phyloP scores from a whole-genome alignment of 2,888 invertebrate species.

The Agapostemon virescens region DNA sequence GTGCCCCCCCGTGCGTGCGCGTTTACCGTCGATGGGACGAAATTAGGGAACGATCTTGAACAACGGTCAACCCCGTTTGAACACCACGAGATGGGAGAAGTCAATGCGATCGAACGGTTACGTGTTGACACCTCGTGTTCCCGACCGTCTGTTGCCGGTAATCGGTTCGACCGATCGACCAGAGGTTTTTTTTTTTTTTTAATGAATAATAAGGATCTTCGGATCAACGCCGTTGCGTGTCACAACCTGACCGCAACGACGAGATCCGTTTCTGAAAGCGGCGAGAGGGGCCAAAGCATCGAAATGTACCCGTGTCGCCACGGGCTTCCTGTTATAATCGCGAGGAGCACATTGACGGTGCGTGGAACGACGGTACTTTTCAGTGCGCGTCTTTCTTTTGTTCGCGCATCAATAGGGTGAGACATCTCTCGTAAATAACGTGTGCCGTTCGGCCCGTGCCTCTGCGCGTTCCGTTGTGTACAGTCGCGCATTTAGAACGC shows the following conservation, averaged over 20 bases:
- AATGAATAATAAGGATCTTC: slow-evolving; percentile 19
- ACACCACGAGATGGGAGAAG: not conserved
- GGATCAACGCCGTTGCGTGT: not conserved
- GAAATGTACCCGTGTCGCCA: not conserved
- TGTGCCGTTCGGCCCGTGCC: slow-evolving; percentile 9
- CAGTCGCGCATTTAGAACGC: slow-evolving; percentile 34
- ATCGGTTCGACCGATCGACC: slow-evolving; percentile 33
- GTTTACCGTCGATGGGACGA: slow-evolving; percentile 7
- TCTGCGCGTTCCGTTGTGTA: slow-evolving; percentile 7
- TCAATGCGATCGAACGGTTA: slow-evolving; percentile 32
- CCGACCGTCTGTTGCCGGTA: slow-evolving; percentile 18
- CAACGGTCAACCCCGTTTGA: not conserved
- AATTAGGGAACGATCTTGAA: slow-evolving; percentile 39
- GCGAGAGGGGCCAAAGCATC: not conserved
- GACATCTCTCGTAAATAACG: slow-evolving; percentile 11
- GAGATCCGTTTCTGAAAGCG: too few species aligned
- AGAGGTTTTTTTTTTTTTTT: too few species aligned
- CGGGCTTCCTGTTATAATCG: slow-evolving; percentile 29
- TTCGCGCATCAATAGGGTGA: not conserved
- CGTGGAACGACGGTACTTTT: not conserved
- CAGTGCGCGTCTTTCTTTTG: not conserved
- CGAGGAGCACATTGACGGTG: not conserved
- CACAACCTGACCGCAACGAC: not conserved
- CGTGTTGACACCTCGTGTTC: slow-evolving; percentile 24
- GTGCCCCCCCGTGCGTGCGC: not conserved